Evolutionary conservation across 2,888 invertebrate genomes (phyloP).

Genomic region (Allolobophora icterica): DNA sequence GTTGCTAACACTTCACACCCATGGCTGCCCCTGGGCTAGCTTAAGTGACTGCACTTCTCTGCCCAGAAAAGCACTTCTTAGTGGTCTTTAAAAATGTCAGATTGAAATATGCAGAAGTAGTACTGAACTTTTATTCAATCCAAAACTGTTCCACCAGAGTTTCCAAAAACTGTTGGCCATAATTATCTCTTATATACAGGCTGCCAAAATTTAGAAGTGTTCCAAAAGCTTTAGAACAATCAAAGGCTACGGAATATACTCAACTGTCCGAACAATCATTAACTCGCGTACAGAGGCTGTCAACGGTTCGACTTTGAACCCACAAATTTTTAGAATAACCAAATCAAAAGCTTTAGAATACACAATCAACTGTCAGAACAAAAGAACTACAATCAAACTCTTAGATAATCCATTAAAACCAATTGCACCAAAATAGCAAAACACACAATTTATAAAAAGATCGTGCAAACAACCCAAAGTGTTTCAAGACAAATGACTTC

Average conservation of each 20-base stretch:
- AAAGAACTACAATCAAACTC: not conserved
- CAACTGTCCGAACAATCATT: not conserved
- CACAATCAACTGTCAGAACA: not conserved
- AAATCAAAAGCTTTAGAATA: no score
- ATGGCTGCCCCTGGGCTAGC: no score
- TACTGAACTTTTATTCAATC: not conserved
- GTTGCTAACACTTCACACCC: no score
- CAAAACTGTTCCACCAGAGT: not conserved
- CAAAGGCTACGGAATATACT: not conserved
- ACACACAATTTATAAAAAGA: not conserved
- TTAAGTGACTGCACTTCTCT: no score
- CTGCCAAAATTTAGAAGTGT: not conserved
- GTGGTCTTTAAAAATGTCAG: not conserved
- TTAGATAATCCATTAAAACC: constrained; percentile 1
- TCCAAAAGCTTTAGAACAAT: not conserved
- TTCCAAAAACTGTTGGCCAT: not conserved
- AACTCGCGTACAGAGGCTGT: no score
- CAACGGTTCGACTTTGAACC: not conserved
- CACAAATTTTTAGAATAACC: not conserved
- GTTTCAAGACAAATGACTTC: not conserved
- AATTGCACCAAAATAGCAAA: not conserved
- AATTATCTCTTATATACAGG: not conserved
- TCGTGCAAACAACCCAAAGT: not conserved
- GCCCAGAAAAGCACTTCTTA: not conserved
- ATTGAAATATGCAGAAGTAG: not conserved